Conservation (phyloP, 2,888 invertebrate species). For the Cataglyphis cursor region DNA sequence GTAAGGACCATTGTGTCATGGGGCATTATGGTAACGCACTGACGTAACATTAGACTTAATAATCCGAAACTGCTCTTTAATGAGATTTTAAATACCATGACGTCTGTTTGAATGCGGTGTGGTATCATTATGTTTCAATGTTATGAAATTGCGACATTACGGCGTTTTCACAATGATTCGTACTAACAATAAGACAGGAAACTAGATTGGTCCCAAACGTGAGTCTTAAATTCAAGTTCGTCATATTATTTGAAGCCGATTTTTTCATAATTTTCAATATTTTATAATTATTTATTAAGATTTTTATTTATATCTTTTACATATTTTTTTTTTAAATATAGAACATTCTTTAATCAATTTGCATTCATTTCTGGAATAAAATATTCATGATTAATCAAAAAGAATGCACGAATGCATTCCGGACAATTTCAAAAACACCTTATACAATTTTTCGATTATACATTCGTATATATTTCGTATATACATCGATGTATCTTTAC, state of each 20-base stretch:
- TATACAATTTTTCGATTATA: not conserved
- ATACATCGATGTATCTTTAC: not conserved
- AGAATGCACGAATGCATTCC: not conserved
- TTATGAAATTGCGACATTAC: conserved; percentile 22
- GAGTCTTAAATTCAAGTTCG: not conserved
- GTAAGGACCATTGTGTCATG: not conserved
- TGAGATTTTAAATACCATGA: conserved; percentile 37
- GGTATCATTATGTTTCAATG: not conserved
- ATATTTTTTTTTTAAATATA: not conserved
- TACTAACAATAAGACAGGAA: not conserved
- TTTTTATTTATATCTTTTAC: not conserved
- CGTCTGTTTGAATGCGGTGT: not conserved
- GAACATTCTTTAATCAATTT: not conserved
- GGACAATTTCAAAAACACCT: not conserved
- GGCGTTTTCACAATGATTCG: not conserved
- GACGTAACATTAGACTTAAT: not conserved
- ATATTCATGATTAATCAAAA: not conserved
- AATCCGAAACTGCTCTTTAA: conserved; percentile 9
- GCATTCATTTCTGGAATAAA: not conserved
- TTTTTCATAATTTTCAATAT: not conserved
- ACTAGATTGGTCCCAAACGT: not conserved
- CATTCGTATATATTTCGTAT: not conserved
- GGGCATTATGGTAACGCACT: not conserved
- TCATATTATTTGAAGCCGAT: not conserved
- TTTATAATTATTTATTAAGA: conserved; percentile 8